A percentile compares a stretch with the other conserved stretches of the same genome.
phyloP scores from a whole-genome alignment of 2,888 invertebrate genomes.

The Meloe dianella region DNA sequence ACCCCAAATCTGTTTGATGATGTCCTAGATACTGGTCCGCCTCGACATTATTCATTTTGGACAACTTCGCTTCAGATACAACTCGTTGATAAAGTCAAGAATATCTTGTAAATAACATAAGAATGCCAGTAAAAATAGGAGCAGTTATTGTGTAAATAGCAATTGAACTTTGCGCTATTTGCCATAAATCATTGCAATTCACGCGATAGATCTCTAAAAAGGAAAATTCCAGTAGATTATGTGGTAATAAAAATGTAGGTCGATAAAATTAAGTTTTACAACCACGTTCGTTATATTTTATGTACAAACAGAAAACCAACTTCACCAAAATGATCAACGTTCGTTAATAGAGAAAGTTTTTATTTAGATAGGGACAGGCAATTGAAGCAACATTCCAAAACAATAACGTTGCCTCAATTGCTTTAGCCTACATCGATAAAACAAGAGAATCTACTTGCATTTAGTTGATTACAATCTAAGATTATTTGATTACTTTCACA shows the following conservation, averaged over 20 bases:
- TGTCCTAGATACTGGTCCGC: not conserved
- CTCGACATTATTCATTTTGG: not conserved
- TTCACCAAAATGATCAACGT: not conserved
- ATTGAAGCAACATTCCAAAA: no score
- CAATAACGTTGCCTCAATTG: no score
- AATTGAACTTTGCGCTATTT: not conserved
- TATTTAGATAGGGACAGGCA: no score
- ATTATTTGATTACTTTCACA: no score
- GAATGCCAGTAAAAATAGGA: not conserved
- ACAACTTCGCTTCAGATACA: not conserved
- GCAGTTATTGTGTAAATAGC: not conserved
- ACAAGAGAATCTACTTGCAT: no score
- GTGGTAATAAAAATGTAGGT: slow-evolving; percentile 1
- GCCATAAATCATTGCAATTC: not conserved
- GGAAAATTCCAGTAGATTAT: not conserved
- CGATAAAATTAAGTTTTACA: not conserved
- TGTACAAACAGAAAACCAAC: not conserved
- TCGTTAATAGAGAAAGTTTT: no score
- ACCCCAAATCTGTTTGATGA: not conserved
- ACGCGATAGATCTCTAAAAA: not conserved
- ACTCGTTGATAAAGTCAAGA: not conserved
- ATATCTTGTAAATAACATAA: not conserved
- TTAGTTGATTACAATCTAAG: no score
- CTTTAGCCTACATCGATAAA: no score
- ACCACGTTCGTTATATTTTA: not conserved